Evolutionary conservation across 2,113 vertebrate genomes (phyloP).

Genomic region (Hippopotamus amphibius): DNA sequence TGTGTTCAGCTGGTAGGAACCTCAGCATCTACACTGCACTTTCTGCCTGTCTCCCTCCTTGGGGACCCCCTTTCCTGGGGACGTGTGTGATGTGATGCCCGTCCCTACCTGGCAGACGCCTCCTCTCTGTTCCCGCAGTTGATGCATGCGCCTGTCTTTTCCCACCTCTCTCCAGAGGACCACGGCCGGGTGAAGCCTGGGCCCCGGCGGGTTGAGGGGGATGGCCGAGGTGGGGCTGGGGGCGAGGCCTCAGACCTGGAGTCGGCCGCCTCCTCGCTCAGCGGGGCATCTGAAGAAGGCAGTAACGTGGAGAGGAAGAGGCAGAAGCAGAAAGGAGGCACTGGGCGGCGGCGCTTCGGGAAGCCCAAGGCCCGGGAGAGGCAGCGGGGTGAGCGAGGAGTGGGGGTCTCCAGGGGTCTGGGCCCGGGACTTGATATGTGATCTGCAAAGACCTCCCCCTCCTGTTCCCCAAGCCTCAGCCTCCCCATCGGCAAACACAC

Average conservation of each 20-base stretch:
- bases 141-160: neutral
- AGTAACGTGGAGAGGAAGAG: conserved; percentile 65
- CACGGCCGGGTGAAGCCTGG: conserved; percentile 78
- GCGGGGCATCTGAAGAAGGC: conserved; percentile 72
- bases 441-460: neutral
- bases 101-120: neutral
- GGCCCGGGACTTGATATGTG: too few relatives aligned
- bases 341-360: conserved; percentile 88
- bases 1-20: neutral
- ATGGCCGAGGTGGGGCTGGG: conserved; percentile 63
- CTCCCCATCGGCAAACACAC: neutral
- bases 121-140: neutral
- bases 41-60: neutral
- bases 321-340: conserved; percentile 78
- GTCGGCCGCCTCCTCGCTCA: conserved; percentile 77
- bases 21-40: fast-evolving
- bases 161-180: conserved; percentile 72
- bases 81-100: neutral
- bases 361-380: conserved; percentile 90
- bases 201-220: conserved; percentile 76
- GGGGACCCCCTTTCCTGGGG: neutral
- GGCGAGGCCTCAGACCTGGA: conserved; percentile 76
- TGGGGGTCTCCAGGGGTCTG: neutral
- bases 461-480: too few relatives aligned
- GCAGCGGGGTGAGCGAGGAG: conserved; percentile 88